These are phyloP conservation scores for Oxystoma pomonae DNA, from an alignment of 2,888 invertebrate genomes.

Conservation along the genomic window DNA sequence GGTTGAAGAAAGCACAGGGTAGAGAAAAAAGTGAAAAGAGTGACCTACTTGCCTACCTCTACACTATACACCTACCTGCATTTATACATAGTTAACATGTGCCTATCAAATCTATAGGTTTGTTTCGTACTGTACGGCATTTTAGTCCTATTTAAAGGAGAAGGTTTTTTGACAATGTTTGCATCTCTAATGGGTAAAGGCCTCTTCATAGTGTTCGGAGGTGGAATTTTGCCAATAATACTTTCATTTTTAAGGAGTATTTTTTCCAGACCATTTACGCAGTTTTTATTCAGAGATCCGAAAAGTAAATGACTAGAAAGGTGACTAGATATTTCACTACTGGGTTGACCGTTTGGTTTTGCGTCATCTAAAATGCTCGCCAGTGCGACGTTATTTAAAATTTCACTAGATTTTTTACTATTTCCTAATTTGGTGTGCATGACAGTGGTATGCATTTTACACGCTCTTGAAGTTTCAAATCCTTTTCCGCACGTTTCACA, in stretches of 20 bases:
- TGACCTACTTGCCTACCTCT: too few species aligned
- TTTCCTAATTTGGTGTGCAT: neutral
- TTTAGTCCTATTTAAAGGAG: too few species aligned
- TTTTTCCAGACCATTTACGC: neutral
- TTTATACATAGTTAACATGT: constrained; percentile 22
- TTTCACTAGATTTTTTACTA: neutral
- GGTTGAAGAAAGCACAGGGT: too few species aligned
- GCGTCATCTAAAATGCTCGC: too few species aligned
- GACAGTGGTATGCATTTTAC: neutral
- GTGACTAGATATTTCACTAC: neutral
- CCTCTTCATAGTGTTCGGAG: constrained; percentile 4
- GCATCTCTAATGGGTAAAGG: neutral
- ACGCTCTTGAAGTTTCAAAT: neutral
- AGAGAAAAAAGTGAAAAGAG: too few species aligned
- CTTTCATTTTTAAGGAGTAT: neutral
- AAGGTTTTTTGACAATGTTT: neutral
- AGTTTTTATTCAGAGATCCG: neutral
- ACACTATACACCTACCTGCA: constrained; percentile 10
- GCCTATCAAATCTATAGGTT: constrained; percentile 16
- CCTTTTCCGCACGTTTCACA: constrained; percentile 8
- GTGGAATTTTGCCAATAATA: neutral
- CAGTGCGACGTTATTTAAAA: too few species aligned
- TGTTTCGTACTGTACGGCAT: neutral
- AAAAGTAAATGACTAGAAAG: neutral
- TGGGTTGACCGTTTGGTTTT: neutral